phyloP scores from a whole-genome alignment of 2,888 invertebrate species.

The Pomacea canaliculata region DNA sequence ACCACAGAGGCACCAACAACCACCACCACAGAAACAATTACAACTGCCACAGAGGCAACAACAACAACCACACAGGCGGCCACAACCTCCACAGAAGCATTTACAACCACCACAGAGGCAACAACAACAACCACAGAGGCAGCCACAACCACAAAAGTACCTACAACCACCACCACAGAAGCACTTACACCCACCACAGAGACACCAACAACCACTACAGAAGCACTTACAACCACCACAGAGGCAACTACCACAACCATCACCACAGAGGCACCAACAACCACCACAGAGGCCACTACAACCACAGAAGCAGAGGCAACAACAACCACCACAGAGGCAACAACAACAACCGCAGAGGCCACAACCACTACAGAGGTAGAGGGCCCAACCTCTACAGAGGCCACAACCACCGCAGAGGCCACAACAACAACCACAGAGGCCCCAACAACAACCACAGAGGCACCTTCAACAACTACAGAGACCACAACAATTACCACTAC shows the following conservation, averaged over 20 bases:
- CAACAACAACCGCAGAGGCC: not conserved
- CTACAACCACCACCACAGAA: not conserved
- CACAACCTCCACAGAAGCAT: not conserved
- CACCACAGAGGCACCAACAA: not conserved
- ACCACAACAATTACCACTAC: not conserved
- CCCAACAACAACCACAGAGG: not conserved
- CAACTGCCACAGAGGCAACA: not conserved
- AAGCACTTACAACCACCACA: not conserved
- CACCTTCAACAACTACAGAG: not conserved
- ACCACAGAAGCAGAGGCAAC: not conserved
- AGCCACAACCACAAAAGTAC: not conserved
- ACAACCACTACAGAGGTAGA: not conserved
- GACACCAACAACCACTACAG: not conserved
- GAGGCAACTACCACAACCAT: not conserved
- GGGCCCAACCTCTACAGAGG: not conserved
- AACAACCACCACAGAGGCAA: not conserved
- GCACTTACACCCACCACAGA: not conserved
- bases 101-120: not conserved
- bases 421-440: not conserved
- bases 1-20: slow-evolving; percentile 4
- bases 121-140: not conserved
- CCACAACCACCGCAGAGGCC: not conserved
- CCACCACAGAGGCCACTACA: not conserved
- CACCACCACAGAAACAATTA: not conserved
- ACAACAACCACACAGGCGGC: not conserved